Evolutionary conservation across 2,888 invertebrate species (phyloP).

Genomic region (Tetragonula carbonaria): DNA sequence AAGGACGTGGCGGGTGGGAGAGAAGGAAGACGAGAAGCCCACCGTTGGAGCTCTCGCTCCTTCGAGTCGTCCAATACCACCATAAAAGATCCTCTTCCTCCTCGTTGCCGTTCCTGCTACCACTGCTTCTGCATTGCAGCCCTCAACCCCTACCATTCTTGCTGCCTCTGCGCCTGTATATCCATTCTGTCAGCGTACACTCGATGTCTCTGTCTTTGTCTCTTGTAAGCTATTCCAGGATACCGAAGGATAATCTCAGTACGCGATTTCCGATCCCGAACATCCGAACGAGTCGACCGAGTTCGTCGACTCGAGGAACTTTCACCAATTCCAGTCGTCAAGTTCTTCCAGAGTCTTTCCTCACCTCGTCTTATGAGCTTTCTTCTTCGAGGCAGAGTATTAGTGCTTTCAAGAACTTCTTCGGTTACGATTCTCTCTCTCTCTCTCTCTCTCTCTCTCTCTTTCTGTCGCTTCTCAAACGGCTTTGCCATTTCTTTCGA

Average conservation of each 20-base stretch:
- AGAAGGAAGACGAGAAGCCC: conserved; percentile 24
- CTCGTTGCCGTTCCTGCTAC: conserved; percentile 56
- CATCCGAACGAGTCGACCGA: conserved; percentile 48
- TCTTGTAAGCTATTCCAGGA: conserved; percentile 53
- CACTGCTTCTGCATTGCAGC: conserved; percentile 58
- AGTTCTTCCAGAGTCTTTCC: conserved; percentile 35
- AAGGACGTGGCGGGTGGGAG: conserved; percentile 44
- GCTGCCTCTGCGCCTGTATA: conserved; percentile 12
- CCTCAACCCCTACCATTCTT: conserved; percentile 2
- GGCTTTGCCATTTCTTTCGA: not conserved
- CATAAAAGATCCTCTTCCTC: conserved; percentile 66
- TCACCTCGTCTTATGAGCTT: conserved; percentile 12
- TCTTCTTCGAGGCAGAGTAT: conserved; percentile 23
- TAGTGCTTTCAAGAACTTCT: conserved; percentile 25
- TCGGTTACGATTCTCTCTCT: not conserved
- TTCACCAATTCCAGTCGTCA: conserved; percentile 32
- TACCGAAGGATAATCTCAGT: conserved; percentile 66
- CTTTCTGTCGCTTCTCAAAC: too few species aligned
- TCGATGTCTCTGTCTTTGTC: conserved; percentile 47
- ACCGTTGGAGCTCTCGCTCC: conserved; percentile 50
- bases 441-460: too few species aligned
- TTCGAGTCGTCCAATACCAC: conserved; percentile 63
- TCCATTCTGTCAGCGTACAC: conserved; percentile 36
- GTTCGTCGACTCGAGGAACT: conserved; percentile 11
- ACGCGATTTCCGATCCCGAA: conserved; percentile 65